Evolutionary conservation across 2,113 vertebrate species (phyloP), one percentile per base, ranked within the genome.

Genomic region (Paratilapia polleni): DNA sequence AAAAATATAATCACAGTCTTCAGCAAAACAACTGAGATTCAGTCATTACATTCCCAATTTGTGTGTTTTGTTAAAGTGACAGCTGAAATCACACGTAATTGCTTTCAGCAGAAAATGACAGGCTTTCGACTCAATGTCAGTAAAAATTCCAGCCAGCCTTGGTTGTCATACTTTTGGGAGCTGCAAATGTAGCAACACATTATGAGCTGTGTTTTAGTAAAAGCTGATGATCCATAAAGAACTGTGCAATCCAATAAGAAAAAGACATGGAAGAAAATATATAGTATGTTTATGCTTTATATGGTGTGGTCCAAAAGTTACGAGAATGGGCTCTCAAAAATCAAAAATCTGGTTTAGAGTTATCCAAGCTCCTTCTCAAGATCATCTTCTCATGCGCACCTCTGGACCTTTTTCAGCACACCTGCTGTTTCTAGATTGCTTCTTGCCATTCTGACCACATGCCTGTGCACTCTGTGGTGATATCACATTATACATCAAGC

Each of bases 11-110:
- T 14, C 24, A 3, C 4, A 2, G 13, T 81, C 12, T 17, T 56
- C 52, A 43, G 70, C 66, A 19, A 43, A 88, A 47, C 28, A 81
- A 77, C 43, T 4, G 14, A 79, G 68, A 77, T 68, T 62, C 38
- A 79, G 22, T 89, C 78, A 54, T 86, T 77, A 47, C n/a, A 9
- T 81, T 80, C 36, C 49, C 43, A n/a, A 61, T 85, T 41, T 73
- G 76, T 85, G 26, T 68, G 66, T 74, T 86, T 84, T 87, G 83
- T 82, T 79, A 52, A 87, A 79, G 17, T 81, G 82, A 82, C 80
- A 66, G 76, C 78, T 87, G 61, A 87, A 88, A 77, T 87, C 56
- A 62, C 11, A 5, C 28, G n/a, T 56, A 84, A 82, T 87, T 87
- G 62, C 63, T 81, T 80, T 58, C 62, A 80, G 52, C 31, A 14